phyloP scores from a whole-genome alignment of 2,113 vertebrate species.

The Zootoca vivipara region DNA sequence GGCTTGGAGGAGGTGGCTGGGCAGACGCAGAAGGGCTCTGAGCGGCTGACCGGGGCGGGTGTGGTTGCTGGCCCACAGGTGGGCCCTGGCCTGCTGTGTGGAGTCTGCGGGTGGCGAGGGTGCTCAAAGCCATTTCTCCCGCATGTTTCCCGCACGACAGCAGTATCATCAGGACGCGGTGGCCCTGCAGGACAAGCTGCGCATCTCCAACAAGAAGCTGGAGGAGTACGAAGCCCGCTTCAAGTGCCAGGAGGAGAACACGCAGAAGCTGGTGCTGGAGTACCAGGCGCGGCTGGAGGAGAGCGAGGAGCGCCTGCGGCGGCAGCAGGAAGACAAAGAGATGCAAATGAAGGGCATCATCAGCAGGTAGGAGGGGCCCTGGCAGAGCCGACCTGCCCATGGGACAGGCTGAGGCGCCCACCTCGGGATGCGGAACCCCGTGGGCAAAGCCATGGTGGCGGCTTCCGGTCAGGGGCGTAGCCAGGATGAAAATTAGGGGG shows the following conservation, averaged over 20 bases:
- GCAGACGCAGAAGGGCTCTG: constrained; percentile 47
- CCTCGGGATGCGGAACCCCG: too few species aligned
- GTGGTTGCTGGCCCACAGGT: constrained; percentile 28
- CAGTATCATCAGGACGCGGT: constrained; percentile 94
- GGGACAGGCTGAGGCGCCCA: too few species aligned
- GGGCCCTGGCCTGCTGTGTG: too few species aligned
- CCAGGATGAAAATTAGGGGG: too few species aligned
- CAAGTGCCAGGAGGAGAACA: constrained; percentile 95
- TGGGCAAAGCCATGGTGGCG: too few species aligned
- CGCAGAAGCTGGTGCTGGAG: constrained; percentile 94
- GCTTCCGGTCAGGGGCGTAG: too few species aligned
- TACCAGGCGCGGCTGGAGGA: constrained; percentile 97
- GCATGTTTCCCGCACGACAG: constrained; percentile 58
- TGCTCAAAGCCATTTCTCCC: not conserved
- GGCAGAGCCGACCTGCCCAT: too few species aligned
- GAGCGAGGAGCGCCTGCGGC: constrained; percentile 91
- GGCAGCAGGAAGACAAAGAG: constrained; percentile 99
- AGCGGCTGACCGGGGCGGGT: constrained; percentile 24
- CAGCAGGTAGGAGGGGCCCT: constrained; percentile 82
- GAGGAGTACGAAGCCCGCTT: constrained; percentile 94
- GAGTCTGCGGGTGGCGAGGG: not conserved
- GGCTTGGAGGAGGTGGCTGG: constrained; percentile 3
- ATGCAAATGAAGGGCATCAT: constrained; percentile 99
- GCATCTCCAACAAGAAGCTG: constrained; percentile 93
- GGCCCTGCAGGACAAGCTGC: constrained; percentile 94